These are phyloP conservation scores for Bradypus variegatus DNA, from an alignment of 2,797 vertebrate species.

Conservation along the genomic window DNA sequence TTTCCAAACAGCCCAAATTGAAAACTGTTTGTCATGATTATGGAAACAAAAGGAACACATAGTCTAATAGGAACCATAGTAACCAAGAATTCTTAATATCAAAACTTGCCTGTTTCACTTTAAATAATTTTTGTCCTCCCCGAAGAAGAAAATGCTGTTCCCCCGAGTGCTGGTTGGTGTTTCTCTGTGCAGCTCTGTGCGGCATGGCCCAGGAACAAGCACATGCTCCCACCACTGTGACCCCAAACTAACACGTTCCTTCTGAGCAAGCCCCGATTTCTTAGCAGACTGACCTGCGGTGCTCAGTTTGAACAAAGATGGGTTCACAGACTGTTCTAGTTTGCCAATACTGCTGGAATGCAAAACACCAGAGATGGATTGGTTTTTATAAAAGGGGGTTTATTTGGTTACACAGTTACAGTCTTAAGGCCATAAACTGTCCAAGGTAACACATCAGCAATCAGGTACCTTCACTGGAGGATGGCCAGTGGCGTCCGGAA, in stretches of 20 bases:
- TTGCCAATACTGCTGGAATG: too few species aligned
- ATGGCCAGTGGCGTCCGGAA: too few species aligned
- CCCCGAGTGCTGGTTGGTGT: not conserved
- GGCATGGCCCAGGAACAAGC: not conserved
- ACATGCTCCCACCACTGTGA: not conserved
- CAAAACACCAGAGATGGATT: too few species aligned
- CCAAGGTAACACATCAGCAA: too few species aligned
- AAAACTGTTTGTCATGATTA: not conserved
- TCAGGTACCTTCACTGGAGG: too few species aligned
- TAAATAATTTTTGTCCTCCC: not conserved
- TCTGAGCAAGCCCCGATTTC: conserved; percentile 6
- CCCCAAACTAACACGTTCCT: not conserved
- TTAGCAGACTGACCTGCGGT: not conserved
- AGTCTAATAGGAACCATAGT: not conserved
- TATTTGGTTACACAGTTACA: too few species aligned
- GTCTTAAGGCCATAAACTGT: too few species aligned
- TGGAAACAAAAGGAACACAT: not conserved
- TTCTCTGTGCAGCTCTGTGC: not conserved
- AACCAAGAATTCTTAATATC: not conserved
- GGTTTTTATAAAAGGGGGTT: too few species aligned
- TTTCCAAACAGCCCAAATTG: not conserved
- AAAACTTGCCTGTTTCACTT: not conserved
- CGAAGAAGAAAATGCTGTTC: not conserved
- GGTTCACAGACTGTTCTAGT: not conserved
- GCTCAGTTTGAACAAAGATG: not conserved